Evolutionary conservation across 1,140 invertebrate species (phyloP).

Genomic region (Pollicipes pollicipes): DNA sequence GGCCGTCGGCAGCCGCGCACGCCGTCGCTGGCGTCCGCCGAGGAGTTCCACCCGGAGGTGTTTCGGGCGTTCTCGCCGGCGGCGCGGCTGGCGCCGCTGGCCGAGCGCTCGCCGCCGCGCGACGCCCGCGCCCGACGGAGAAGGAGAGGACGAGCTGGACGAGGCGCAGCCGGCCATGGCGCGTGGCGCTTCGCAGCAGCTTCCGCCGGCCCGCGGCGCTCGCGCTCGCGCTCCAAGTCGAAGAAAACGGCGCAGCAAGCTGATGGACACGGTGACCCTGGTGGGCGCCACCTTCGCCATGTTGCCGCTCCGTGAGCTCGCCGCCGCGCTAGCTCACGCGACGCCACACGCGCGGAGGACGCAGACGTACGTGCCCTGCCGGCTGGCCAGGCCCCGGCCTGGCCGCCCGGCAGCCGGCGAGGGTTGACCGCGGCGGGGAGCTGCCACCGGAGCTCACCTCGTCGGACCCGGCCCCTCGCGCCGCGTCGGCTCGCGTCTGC

Average conservation of each 20-base stretch:
- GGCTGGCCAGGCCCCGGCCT: too few species aligned
- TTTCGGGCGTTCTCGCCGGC: background rate
- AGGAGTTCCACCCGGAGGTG: background rate
- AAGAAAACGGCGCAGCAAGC: background rate
- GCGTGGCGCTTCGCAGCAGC: background rate
- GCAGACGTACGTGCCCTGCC: too few species aligned
- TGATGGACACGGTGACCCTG: background rate
- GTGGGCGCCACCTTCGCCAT: background rate
- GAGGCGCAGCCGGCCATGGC: background rate
- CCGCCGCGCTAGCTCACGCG: background rate
- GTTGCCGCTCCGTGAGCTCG: background rate
- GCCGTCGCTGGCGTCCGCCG: background rate
- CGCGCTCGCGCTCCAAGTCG: background rate
- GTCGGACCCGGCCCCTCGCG: too few species aligned
- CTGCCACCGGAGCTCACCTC: too few species aligned
- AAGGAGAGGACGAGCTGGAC: background rate
- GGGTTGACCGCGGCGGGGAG: too few species aligned
- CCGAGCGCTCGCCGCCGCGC: background rate
- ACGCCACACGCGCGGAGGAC: background rate
- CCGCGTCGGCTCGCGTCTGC: too few species aligned
- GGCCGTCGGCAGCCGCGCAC: background rate
- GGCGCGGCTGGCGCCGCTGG: background rate
- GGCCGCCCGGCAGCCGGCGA: too few species aligned
- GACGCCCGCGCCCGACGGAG: background rate
- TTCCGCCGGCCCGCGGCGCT: background rate